Conservation (phyloP, 1,140 invertebrate genomes). For the Lysiphlebus fabarum region DNA sequence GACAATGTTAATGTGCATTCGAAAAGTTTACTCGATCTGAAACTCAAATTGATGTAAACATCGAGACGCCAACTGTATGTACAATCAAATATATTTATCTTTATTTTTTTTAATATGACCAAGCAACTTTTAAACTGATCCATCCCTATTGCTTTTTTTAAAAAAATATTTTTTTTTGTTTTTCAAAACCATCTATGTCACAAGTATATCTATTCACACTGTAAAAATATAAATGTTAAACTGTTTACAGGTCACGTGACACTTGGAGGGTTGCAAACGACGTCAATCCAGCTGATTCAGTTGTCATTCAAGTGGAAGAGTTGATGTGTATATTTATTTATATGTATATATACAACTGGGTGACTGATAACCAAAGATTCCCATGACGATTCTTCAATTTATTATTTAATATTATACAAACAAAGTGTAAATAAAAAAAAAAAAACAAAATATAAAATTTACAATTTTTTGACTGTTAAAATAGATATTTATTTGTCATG, state of each 20-base stretch:
- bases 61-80: too few species aligned
- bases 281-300: not conserved
- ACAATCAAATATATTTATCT: not conserved
- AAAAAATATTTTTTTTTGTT: not conserved
- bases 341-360: too few species aligned
- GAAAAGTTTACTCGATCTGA: too few species aligned
- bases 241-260: slow-evolving; percentile 46
- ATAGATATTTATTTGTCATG: too few species aligned
- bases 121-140: slow-evolving; percentile 10
- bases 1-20: too few species aligned
- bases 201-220: not conserved
- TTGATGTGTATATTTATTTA: not conserved
- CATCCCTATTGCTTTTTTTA: slow-evolving; percentile 3
- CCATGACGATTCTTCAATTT: slow-evolving; percentile 52
- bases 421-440: too few species aligned
- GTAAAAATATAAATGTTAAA: slow-evolving; percentile 28
- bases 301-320: not conserved
- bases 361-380: slow-evolving; percentile 32
- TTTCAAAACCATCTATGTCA: not conserved
- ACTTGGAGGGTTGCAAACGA: slow-evolving; percentile 25
- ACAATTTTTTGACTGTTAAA: too few species aligned
- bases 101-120: not conserved
- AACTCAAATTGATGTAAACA: too few species aligned
- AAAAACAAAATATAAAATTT: too few species aligned
- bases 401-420: too few species aligned